Percentiles rank a stretch among this genome's conserved stretches.
phyloP scores from a whole-genome alignment of 2,797 vertebrate species.

The Columba guinea region DNA sequence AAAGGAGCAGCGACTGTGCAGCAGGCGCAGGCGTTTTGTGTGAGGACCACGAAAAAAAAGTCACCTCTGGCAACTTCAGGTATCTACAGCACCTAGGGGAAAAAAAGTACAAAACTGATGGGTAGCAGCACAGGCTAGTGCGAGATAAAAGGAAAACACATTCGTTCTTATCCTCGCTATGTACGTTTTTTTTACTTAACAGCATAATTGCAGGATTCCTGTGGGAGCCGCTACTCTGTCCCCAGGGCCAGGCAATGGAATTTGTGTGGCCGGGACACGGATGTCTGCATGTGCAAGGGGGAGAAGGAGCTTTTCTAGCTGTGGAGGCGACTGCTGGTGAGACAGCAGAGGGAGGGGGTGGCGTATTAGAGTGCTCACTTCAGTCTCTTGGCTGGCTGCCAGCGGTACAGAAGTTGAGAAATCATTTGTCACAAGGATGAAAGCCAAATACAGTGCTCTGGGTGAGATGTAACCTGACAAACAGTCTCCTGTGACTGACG shows the following conservation, averaged over 20 bases:
- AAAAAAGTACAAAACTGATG: neutral
- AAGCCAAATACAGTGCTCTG: constrained; percentile 64
- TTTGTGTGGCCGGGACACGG: neutral
- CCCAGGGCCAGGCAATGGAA: neutral
- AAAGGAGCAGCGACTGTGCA: neutral
- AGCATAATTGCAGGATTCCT: neutral
- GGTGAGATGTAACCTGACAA: constrained; percentile 69
- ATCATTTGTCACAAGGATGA: constrained; percentile 70
- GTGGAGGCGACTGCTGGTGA: neutral
- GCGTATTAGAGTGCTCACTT: neutral
- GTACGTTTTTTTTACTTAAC: neutral
- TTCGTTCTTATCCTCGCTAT: neutral
- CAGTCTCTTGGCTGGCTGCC: constrained; percentile 34
- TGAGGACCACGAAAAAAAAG: neutral
- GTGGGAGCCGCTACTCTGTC: neutral
- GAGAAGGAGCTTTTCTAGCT: neutral
- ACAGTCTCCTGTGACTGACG: constrained; percentile 59
- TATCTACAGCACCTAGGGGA: neutral
- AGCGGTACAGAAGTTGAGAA: constrained; percentile 49
- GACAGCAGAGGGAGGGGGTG: neutral
- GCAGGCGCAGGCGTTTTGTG: neutral
- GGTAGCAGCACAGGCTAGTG: neutral
- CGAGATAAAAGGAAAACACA: neutral
- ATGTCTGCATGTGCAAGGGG: fast-evolving
- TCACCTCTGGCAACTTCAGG: neutral